Percentiles rank a stretch among this genome's conserved stretches.
Conservation (phyloP, 2,888 invertebrate species). For the Hemicrepidius hirtus region DNA sequence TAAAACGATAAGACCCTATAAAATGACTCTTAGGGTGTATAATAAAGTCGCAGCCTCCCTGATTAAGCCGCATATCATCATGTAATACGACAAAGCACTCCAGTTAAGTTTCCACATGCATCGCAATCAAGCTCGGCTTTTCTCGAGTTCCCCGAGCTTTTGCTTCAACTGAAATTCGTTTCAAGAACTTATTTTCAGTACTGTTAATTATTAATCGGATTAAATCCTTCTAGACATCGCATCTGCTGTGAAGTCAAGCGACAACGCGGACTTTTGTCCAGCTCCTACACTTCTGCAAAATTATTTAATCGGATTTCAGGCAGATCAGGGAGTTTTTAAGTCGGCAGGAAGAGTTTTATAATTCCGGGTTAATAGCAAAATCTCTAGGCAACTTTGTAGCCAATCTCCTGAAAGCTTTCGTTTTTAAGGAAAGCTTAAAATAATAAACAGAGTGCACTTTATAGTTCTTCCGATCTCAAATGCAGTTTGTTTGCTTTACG, state of each 20-base stretch:
- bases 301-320: conserved; percentile 39
- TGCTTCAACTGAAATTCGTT: conserved; percentile 32
- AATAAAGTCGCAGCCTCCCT: conserved; percentile 26
- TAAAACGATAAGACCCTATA: conserved; percentile 26
- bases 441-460: conserved; percentile 26
- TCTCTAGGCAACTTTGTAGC: conserved; percentile 7
- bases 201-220: conserved; percentile 44
- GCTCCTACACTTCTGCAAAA: conserved; percentile 31
- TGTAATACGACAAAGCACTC: conserved; percentile 21
- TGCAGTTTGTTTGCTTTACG: neutral
- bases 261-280: conserved; percentile 18
- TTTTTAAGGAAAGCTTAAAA: conserved; percentile 14
- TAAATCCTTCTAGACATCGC: conserved; percentile 34
- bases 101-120: conserved; percentile 29
- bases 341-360: conserved; percentile 23
- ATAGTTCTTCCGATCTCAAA: neutral
- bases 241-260: conserved; percentile 36
- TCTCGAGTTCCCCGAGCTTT: conserved; percentile 30
- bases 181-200: conserved; percentile 32
- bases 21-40: conserved; percentile 28
- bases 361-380: conserved; percentile 22
- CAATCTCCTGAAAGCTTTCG: conserved; percentile 22
- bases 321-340: conserved; percentile 28
- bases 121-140: conserved; percentile 32
- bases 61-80: conserved; percentile 31